Percentiles rank a stretch among this genome's conserved stretches.
phyloP scores from a whole-genome alignment of 1,140 invertebrate genomes.

The Drosophila cardini region DNA sequence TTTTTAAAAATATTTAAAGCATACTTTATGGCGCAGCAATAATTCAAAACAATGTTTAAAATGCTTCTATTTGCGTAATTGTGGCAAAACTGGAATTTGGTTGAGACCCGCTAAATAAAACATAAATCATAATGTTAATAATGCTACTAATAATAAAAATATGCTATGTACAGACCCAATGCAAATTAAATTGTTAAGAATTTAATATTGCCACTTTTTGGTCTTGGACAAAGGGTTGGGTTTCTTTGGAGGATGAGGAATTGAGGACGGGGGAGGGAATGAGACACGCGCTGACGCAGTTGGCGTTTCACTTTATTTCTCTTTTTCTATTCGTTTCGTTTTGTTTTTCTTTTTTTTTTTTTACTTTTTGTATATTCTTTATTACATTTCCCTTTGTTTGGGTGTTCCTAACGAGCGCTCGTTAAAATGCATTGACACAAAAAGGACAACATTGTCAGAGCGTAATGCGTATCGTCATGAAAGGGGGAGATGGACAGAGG shows the following conservation, averaged over 20 bases:
- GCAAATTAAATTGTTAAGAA: constrained; percentile 48
- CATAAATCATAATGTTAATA: constrained; percentile 26
- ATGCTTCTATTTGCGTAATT: constrained; percentile 12
- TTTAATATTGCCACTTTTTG: constrained; percentile 33
- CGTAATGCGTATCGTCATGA: constrained; percentile 4
- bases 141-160: constrained; percentile 33
- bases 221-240: constrained; percentile 17
- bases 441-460: constrained; percentile 70
- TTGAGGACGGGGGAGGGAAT: neutral
- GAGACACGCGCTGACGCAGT: constrained; percentile 38
- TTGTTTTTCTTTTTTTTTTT: neutral
- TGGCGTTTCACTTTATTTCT: constrained; percentile 37
- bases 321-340: neutral
- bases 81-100: neutral
- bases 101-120: neutral
- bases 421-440: constrained; percentile 80
- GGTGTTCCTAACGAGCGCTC: constrained; percentile 73
- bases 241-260: neutral
- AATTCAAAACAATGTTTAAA: neutral
- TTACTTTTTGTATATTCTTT: constrained; percentile 53
- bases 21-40: constrained; percentile 1
- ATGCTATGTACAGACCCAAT: constrained; percentile 43
- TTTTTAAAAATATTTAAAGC: neutral
- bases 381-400: constrained; percentile 74
- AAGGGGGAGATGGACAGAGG: neutral